Conservation (phyloP, 2,113 vertebrate genomes). For the Mobula birostris region DNA sequence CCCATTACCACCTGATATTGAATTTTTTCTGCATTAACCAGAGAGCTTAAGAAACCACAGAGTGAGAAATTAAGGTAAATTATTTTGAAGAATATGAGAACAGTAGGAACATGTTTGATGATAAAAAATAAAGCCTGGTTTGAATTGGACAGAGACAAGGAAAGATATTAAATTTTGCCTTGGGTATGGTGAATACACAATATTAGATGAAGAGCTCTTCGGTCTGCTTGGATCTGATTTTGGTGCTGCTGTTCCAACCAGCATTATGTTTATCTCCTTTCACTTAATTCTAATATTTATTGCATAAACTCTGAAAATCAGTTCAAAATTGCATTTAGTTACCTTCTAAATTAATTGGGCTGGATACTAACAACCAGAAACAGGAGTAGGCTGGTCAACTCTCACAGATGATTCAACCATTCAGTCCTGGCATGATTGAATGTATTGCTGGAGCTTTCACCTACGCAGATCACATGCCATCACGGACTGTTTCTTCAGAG, state of each 20-base stretch:
- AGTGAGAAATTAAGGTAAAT: conserved; percentile 19
- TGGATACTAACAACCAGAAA: neutral
- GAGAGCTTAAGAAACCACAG: neutral
- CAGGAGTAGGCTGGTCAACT: neutral
- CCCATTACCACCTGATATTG: neutral
- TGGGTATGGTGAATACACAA: neutral
- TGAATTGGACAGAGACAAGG: neutral
- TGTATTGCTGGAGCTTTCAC: neutral
- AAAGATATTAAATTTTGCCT: neutral
- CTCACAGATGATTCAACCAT: neutral
- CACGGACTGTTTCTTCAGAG: too few relatives aligned
- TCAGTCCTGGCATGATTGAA: neutral
- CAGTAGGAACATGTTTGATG: neutral
- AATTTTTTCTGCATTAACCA: neutral
- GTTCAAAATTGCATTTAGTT: neutral
- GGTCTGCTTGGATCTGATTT: neutral
- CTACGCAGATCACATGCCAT: neutral
- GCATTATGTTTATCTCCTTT: neutral
- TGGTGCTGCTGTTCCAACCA: neutral
- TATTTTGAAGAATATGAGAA: neutral
- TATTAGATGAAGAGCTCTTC: neutral
- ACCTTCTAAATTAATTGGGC: neutral
- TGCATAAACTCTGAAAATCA: neutral
- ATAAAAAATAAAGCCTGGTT: neutral
- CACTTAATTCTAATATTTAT: neutral